phyloP scores from a whole-genome alignment of 2,888 invertebrate genomes.

The Cyrtodaria siliqua region DNA sequence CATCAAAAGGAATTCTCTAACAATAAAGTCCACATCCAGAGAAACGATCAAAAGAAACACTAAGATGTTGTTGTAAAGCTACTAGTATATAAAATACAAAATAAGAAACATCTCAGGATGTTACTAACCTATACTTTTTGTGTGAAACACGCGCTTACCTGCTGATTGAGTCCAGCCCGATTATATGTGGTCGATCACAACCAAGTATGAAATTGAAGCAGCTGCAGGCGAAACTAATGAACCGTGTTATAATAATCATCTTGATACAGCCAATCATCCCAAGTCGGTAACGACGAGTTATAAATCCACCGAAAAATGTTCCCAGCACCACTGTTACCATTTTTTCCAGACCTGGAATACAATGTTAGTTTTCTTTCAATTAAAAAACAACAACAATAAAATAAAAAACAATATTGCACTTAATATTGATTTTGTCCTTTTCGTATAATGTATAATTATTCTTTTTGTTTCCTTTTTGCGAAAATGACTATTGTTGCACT shows the following conservation, averaged over 20 bases:
- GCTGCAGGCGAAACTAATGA: conserved; percentile 21
- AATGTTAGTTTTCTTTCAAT: too few relatives aligned
- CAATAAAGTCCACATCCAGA: too few relatives aligned
- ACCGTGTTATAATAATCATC: conserved; percentile 47
- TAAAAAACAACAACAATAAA: background rate
- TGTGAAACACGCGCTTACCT: conserved; percentile 22
- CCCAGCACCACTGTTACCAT: conserved; percentile 58
- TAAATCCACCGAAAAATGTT: conserved; percentile 63
- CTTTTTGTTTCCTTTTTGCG: too few relatives aligned
- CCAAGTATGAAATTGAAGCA: conserved; percentile 60
- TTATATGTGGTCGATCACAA: conserved; percentile 57
- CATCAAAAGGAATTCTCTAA: too few relatives aligned
- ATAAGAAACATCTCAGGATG: too few relatives aligned
- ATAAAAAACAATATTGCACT: background rate
- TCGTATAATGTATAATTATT: too few relatives aligned
- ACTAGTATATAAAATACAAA: too few relatives aligned
- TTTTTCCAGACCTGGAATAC: conserved; percentile 63
- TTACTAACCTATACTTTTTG: too few relatives aligned
- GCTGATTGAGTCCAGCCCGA: conserved; percentile 18
- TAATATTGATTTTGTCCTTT: background rate
- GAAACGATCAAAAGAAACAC: too few relatives aligned
- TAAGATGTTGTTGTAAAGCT: too few relatives aligned
- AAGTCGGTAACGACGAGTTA: conserved; percentile 57
- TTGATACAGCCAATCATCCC: conserved; percentile 55
- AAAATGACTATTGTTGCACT: too few relatives aligned